A percentile compares a stretch with the other conserved stretches of the same genome.
Evolutionary conservation across 2,797 vertebrate species (phyloP).

Genomic region (Amblyopsis hoosieri): DNA sequence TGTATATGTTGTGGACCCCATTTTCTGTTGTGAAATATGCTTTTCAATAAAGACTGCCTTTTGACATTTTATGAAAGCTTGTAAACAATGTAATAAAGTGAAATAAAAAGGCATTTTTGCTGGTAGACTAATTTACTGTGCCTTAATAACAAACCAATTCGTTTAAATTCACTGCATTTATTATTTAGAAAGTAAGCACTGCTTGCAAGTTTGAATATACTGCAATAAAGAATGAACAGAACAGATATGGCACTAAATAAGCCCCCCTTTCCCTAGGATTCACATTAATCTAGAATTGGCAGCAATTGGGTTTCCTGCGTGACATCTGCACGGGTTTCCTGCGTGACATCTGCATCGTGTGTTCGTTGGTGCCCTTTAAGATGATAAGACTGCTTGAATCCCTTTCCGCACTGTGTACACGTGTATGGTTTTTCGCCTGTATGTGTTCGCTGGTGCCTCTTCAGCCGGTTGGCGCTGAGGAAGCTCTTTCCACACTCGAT

Average conservation of each 20-base stretch:
- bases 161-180: not conserved
- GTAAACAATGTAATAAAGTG: not conserved
- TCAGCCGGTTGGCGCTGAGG: slow-evolving; percentile 74
- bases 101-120: not conserved
- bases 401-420: slow-evolving; percentile 69
- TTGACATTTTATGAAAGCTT: slow-evolving; percentile 14
- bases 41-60: slow-evolving; percentile 60
- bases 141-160: slow-evolving; percentile 20
- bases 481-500: slow-evolving; percentile 74
- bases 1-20: no score
- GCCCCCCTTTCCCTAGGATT: no score
- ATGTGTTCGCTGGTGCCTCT: slow-evolving; percentile 75
- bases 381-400: slow-evolving; percentile 73
- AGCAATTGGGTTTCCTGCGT: no score
- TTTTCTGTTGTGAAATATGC: slow-evolving; percentile 24
- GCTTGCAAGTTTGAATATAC: no score
- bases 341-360: slow-evolving; percentile 26
- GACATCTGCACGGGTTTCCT: not conserved
- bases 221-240: no score
- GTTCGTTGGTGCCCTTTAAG: slow-evolving; percentile 76
- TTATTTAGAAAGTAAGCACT: no score
- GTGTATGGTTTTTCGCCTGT: slow-evolving; percentile 69
- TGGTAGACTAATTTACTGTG: not conserved
- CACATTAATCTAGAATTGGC: no score
- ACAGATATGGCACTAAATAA: no score